A percentile compares a stretch with the other conserved stretches of the same genome.
These are phyloP conservation scores for Sylvilagus floridanus DNA, from an alignment of 2,797 vertebrate species.

Conservation along the genomic window DNA sequence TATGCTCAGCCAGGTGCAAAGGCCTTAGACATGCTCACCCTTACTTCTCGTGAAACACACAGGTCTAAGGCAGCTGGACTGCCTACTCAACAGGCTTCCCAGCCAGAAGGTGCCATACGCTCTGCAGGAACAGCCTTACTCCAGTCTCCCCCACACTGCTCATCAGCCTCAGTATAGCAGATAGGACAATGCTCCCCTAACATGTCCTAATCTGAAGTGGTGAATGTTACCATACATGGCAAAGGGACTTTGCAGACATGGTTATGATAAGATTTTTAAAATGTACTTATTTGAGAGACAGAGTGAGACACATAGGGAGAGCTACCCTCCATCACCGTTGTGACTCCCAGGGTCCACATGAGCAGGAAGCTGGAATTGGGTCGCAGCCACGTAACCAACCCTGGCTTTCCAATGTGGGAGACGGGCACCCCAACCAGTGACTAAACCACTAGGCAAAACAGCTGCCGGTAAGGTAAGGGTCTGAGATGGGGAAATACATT, in stretches of 20 bases:
- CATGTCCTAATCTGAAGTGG: background rate
- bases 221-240: background rate
- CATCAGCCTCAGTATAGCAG: background rate
- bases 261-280: too few relatives aligned
- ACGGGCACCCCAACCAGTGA: too few relatives aligned
- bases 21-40: background rate
- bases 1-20: background rate
- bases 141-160: background rate
- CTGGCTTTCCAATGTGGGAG: too few relatives aligned
- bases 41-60: conserved; percentile 1
- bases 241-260: background rate
- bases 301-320: too few relatives aligned
- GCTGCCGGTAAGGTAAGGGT: background rate
- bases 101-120: background rate
- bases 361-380: too few relatives aligned
- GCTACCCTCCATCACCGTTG: too few relatives aligned
- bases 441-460: background rate
- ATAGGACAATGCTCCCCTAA: background rate
- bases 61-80: background rate
- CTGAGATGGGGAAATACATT: background rate
- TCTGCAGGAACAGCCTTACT: background rate
- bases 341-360: too few relatives aligned
- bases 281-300: too few relatives aligned
- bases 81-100: background rate
- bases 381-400: too few relatives aligned